phyloP scores from a whole-genome alignment of 2,113 vertebrate species.

The Pipa parva region DNA sequence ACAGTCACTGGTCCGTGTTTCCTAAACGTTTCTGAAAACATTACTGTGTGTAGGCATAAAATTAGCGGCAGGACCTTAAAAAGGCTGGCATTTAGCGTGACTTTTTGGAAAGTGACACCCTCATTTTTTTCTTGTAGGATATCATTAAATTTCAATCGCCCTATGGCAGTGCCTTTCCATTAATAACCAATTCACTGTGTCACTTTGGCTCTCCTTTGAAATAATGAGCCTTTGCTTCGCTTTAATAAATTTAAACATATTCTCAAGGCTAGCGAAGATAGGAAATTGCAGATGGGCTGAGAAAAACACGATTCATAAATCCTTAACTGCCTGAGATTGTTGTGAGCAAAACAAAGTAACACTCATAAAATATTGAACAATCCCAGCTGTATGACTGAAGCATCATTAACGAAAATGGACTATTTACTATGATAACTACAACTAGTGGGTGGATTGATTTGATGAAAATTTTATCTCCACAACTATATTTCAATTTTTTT shows the following conservation, averaged over 20 bases:
- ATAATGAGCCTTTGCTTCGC: constrained; percentile 99
- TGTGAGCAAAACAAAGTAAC: constrained; percentile 90
- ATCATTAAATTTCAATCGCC: constrained; percentile 99
- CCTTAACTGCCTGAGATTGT: constrained; percentile 91
- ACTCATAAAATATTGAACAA: constrained; percentile 87
- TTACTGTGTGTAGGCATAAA: constrained; percentile 99
- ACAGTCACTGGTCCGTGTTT: constrained; percentile 99
- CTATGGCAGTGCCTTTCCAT: constrained; percentile 99
- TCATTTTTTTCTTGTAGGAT: constrained; percentile 99
- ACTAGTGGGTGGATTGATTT: constrained; percentile 68
- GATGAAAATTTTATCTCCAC: constrained; percentile 62
- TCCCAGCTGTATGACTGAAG: constrained; percentile 78
- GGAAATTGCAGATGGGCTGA: constrained; percentile 81
- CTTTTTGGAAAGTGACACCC: constrained; percentile 99
- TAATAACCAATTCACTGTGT: constrained; percentile 99
- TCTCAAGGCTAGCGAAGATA: constrained; percentile 97
- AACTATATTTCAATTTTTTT: constrained; percentile 57
- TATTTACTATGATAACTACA: constrained; percentile 73
- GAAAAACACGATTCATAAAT: constrained; percentile 97
- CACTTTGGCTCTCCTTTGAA: constrained; percentile 95
- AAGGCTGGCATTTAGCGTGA: constrained; percentile 99
- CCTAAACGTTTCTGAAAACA: constrained; percentile 99
- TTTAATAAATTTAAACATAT: constrained; percentile 99
- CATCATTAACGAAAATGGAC: constrained; percentile 81
- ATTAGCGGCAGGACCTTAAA: constrained; percentile 98